These are phyloP conservation scores for Eupithecia exiguata DNA, from an alignment of 2,888 invertebrate genomes.

Conservation along the genomic window DNA sequence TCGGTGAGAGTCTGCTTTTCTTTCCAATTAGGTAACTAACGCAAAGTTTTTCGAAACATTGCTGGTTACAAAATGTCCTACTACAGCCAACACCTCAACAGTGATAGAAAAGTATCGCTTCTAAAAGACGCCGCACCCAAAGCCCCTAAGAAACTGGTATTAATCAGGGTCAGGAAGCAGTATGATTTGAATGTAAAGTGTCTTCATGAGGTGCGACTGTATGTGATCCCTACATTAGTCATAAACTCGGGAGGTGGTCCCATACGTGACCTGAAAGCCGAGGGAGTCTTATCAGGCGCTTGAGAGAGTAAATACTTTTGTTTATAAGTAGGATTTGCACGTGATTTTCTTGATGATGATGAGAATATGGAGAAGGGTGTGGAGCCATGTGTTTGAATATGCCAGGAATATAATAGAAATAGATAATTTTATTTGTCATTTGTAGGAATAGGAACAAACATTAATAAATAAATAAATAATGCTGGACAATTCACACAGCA, in stretches of 20 bases:
- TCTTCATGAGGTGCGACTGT: constrained; percentile 64
- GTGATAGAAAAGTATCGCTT: constrained; percentile 5
- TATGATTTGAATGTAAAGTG: constrained; percentile 82
- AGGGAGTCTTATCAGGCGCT: constrained; percentile 66
- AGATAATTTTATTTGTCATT: too few species aligned
- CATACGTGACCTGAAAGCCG: constrained; percentile 70
- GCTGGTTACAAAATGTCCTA: neutral
- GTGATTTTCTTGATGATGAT: constrained; percentile 35
- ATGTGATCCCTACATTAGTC: constrained; percentile 82
- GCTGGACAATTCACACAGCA: too few species aligned
- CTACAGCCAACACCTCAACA: neutral
- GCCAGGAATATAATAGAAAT: neutral
- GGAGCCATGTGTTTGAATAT: neutral
- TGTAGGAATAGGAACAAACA: too few species aligned
- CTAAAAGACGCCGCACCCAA: constrained; percentile 42
- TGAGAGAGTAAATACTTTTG: constrained; percentile 44
- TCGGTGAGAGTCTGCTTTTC: too few species aligned
- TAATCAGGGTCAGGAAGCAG: constrained; percentile 79
- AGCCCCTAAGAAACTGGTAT: constrained; percentile 77
- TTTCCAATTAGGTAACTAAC: neutral
- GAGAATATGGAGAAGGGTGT: constrained; percentile 13
- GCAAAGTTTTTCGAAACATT: neutral
- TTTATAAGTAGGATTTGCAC: constrained; percentile 41
- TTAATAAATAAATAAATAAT: too few species aligned
- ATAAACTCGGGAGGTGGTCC: constrained; percentile 68